Conservation (phyloP, 1,140 invertebrate genomes). For the Macrotrachela quadricornifera region DNA sequence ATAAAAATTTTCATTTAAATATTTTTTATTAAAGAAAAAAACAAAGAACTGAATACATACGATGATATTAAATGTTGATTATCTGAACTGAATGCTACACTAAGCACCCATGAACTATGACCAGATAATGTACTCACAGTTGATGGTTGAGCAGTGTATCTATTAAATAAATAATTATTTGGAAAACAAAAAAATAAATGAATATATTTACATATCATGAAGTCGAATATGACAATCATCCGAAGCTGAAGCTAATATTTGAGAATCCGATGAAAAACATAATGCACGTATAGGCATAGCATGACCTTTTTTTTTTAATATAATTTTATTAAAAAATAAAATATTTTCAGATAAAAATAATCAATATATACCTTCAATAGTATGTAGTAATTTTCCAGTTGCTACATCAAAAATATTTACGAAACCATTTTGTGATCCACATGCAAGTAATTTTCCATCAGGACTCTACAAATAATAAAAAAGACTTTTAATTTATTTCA, state of each 20-base stretch:
- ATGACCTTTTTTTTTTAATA: too few relatives aligned
- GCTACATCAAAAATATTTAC: constrained; percentile 86
- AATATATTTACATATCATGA: constrained; percentile 64
- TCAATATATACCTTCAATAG: constrained; percentile 44
- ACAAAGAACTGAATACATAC: neutral
- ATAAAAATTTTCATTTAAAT: neutral
- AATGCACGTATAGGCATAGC: constrained; percentile 84
- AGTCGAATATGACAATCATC: constrained; percentile 92
- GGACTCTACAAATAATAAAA: constrained; percentile 48
- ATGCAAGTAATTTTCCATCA: constrained; percentile 84
- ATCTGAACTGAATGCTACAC: constrained; percentile 70
- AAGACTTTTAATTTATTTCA: too few relatives aligned
- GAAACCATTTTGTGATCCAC: constrained; percentile 79
- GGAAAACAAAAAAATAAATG: neutral
- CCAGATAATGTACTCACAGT: constrained; percentile 71
- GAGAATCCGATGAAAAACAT: constrained; percentile 81
- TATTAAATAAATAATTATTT: neutral
- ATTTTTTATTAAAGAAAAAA: neutral
- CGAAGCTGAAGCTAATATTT: constrained; percentile 74
- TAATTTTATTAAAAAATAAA: too few relatives aligned
- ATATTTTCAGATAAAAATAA: too few relatives aligned
- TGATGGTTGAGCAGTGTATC: constrained; percentile 65
- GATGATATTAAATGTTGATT: constrained; percentile 65
- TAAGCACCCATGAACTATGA: constrained; percentile 85
- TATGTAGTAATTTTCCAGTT: constrained; percentile 69